phyloP scores from a whole-genome alignment of 2,797 vertebrate species.

The Hippoglossus hippoglossus region DNA sequence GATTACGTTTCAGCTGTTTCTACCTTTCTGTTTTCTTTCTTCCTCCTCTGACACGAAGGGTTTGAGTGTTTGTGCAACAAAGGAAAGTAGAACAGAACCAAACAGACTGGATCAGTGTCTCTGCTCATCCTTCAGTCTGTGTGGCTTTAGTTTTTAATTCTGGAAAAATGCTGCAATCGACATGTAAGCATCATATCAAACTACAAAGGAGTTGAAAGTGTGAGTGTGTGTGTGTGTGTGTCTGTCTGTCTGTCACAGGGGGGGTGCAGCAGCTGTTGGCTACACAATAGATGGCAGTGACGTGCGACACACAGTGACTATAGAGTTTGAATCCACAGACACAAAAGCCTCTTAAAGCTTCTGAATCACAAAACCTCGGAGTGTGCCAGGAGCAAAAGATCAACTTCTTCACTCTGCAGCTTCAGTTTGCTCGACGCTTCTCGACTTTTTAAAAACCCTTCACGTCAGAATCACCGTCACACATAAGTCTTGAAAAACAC shows the following conservation, averaged over 20 bases:
- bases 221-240: conserved; percentile 29
- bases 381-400: conserved; percentile 64
- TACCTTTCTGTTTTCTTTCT: conserved; percentile 6
- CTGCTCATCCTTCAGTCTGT: too few relatives aligned
- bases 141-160: neutral
- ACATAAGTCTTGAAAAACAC: too few relatives aligned
- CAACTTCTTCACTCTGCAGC: conserved; percentile 29
- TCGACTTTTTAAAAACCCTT: neutral
- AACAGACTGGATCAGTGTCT: too few relatives aligned
- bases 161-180: neutral
- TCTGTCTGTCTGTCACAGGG: conserved; percentile 40
- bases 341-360: conserved; percentile 50
- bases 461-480: too few relatives aligned
- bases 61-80: neutral
- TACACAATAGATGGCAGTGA: conserved; percentile 50
- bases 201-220: neutral
- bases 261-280: conserved; percentile 65
- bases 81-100: neutral
- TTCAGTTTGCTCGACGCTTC: neutral
- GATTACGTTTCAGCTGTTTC: conserved; percentile 63
- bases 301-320: conserved; percentile 52
- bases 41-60: neutral
- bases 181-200: neutral
- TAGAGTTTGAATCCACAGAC: conserved; percentile 31
- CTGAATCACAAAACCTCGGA: conserved; percentile 40